phyloP scores from a whole-genome alignment of 1,140 invertebrate species.

The Neodiprion lecontei region DNA sequence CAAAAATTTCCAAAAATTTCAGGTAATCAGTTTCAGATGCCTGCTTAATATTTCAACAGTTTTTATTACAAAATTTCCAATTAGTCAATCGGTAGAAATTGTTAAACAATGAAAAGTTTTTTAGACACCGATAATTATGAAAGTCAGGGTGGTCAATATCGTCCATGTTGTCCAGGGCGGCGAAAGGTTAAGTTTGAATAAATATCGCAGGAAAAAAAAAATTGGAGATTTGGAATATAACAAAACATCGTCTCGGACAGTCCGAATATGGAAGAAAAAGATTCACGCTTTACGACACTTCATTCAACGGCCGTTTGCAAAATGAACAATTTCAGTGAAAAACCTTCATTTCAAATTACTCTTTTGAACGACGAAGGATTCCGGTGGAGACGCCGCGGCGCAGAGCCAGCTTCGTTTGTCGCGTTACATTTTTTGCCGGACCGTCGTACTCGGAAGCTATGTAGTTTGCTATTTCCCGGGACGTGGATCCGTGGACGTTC shows the following conservation, averaged over 20 bases:
- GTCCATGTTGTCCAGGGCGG: too few species aligned
- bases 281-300: not conserved
- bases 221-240: not conserved
- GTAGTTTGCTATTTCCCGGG: constrained; percentile 51
- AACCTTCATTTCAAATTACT: constrained; percentile 28
- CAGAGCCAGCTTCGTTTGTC: constrained; percentile 47
- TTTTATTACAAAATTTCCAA: too few species aligned
- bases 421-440: constrained; percentile 34
- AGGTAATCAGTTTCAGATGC: too few species aligned
- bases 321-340: not conserved
- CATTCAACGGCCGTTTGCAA: not conserved
- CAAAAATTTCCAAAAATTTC: too few species aligned
- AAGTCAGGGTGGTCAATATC: too few species aligned
- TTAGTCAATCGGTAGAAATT: too few species aligned
- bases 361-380: constrained; percentile 42
- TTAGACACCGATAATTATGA: too few species aligned
- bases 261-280: not conserved
- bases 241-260: too few species aligned
- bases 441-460: constrained; percentile 50
- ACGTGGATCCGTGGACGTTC: constrained; percentile 50
- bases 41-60: too few species aligned
- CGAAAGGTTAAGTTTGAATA: too few species aligned
- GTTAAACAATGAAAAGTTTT: too few species aligned
- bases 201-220: not conserved
- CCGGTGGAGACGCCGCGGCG: constrained; percentile 49